Evolutionary conservation across 2,797 vertebrate genomes (phyloP), one percentile per base, ranked within the genome.

Genomic region (Erethizon dorsatum): DNA sequence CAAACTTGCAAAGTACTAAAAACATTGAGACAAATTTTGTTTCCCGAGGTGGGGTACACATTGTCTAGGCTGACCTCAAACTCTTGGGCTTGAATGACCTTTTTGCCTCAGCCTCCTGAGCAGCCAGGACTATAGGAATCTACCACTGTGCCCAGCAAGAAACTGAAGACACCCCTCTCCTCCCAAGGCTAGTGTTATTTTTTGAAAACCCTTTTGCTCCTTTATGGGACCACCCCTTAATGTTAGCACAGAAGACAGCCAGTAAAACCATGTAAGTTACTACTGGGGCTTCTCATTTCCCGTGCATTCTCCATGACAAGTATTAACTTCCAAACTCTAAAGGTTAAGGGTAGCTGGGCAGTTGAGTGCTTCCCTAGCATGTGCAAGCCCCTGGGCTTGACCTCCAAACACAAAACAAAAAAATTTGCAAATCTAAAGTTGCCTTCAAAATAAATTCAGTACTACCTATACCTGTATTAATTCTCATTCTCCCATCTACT

Each of bases 401-500:
- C 18, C 45, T 9, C 75, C 28, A 33, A 52, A 31, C 28, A 78
- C 7, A 4, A 31, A 52, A 78, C 47, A 13, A 22, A 47, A 77
- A 78, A 91, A 73, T 33, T 52, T 73, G 45, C 28, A 78, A 78
- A 94, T 56, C 37, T 71, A 57, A 79, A 86, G 26, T 56, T 17
- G 33, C 50, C 20, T 71, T 57, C 77, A 91, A 85, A 84, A n/a
- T 54, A 90, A 88, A 86, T 28, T 87, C 10, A 88, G 65, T 82
- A 88, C 15, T 31, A n/a, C 33, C 65, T 15, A 33, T 3, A 47
- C 5, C 47, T 67, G 90, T 1, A 31, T 5, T 37, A 12, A 20
- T 61, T 37, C 20, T 78, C 63, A n/a, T 88, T 82, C 3, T 78
- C 45, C 54, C 73, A 50, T 52, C 33, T 13, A 56, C 57, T 37